Evolutionary conservation across 2,888 invertebrate genomes (phyloP), one percentile per base, ranked within the genome.

Genomic region (Lampropteryx suffumata): DNA sequence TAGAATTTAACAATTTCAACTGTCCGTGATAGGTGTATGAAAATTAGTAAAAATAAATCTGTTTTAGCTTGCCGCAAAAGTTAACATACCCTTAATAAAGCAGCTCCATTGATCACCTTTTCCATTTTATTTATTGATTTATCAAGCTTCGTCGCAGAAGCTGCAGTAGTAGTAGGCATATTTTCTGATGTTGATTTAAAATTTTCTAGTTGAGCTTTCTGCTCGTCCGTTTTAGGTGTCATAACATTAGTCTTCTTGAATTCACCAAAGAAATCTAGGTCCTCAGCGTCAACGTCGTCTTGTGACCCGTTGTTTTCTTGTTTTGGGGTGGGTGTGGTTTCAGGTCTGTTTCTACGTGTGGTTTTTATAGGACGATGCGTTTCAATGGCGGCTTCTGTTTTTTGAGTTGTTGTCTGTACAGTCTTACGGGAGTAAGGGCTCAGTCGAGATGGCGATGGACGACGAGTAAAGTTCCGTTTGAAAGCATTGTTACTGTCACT

Each of bases 401-500:
- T 27, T 13, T 55, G 59, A 2, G 14, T 44, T 2, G 50, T 12
- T 0, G 50, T 42, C 30, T 53, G 29, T 21, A 51, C 29, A 10
- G 55, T 55, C 6, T 55, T 48, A 17, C 52, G 68, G 33, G 55
- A 67, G 66, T 88, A 88, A 0, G 84, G 85, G 0, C 73, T 72
- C 1, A 89, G 71, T 1, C 90, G 75, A 4, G 84, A 71, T 0
- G 76, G 71, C 0, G 82, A 76, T 0, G 87, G 87, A 0, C 84
- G 76, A 0, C 86, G 71, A 0, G 87, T 86, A 61, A 73, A 84
- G 62, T 85, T 87, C 42, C 82, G 77, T 55, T 75, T 81, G 14
- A 80, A 66, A 2, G 69, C 76, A 53, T 83, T 83, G 51, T 61
- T 82, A 56, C 79, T 85, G 65, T 93, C 92, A 54, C 92, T 92